Evolutionary conservation across 2,113 vertebrate genomes (phyloP), one percentile per base, ranked within the genome.

Genomic region (Triplophysa siluroides): DNA sequence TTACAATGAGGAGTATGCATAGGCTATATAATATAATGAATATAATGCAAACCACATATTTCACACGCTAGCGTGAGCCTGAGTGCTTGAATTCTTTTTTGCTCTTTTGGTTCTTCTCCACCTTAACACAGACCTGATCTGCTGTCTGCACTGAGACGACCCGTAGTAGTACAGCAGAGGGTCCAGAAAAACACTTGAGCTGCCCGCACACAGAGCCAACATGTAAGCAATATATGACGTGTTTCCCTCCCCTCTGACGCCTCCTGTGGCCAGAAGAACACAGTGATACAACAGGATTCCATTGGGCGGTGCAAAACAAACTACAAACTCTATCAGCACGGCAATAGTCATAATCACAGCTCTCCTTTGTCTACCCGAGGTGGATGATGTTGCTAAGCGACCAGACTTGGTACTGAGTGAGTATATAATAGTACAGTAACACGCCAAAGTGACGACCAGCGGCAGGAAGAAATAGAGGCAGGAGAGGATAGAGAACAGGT

Each of bases 111-210:
- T 4, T 21, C 43, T 93, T 43, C 79, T 81, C 47, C 89, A 87
- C n/a, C 68, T 73, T 2, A 97, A 81, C 41, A 92, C 50, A 6
- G 71, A 86, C n/a, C 84, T 88, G 84, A 97, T 89, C 86, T 96
- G 91, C 63, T 88, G 93, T 91, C 94, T 93, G 89, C 95, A 98
- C 88, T 95, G 94, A 1, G 95, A 96, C 45, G 97, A 98, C 19
- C 94, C 95, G 0, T 95, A 98, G 85, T 98, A 99, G 84, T 98
- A 99, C 82, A 99, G 89, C 78, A 98, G 78, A 0, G 96, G 97
- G 58, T 99, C 96, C 68, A 99, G 87, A 75, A 95, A 96, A 83
- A 95, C 96, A 90, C 93, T 98, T 60, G 97, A 0, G 54, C 94
- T 98, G 85, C 97, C 95, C 29, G 95, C 60, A 18, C 95, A 97